These are phyloP conservation scores for Drosophila lutescens DNA, from an alignment of 2,888 invertebrate species.

Conservation along the genomic window DNA sequence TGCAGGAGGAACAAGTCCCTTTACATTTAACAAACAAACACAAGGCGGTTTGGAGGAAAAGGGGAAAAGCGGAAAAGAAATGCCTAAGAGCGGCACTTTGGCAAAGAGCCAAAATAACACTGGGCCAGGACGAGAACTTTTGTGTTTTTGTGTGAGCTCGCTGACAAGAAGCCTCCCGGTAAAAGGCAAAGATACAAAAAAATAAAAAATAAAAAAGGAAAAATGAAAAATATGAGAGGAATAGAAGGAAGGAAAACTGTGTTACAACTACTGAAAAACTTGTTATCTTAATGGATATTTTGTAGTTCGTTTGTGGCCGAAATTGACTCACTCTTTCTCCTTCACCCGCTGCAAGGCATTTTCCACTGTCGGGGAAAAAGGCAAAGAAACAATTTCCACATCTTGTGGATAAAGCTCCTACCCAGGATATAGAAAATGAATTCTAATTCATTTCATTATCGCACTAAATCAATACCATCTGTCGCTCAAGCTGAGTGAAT, in stretches of 20 bases:
- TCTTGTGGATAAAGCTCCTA: slow-evolving; percentile 4
- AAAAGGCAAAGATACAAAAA: slow-evolving; percentile 59
- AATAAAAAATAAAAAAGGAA: background rate
- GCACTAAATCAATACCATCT: slow-evolving; percentile 4
- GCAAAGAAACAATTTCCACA: slow-evolving; percentile 13
- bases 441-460: slow-evolving; percentile 16
- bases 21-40: slow-evolving; percentile 60
- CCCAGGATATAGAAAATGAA: slow-evolving; percentile 12
- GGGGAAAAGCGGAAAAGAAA: slow-evolving; percentile 42
- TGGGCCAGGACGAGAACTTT: slow-evolving; percentile 49
- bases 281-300: slow-evolving; percentile 78
- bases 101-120: slow-evolving; percentile 59
- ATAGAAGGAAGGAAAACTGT: slow-evolving; percentile 45
- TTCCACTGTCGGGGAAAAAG: background rate
- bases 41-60: background rate
- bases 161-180: slow-evolving; percentile 58
- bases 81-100: slow-evolving; percentile 77
- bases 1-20: slow-evolving; percentile 60
- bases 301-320: slow-evolving; percentile 76
- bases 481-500: background rate
- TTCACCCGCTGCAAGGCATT: slow-evolving; percentile 16
- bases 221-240: slow-evolving; percentile 9
- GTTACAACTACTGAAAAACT: slow-evolving; percentile 76
- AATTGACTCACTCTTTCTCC: slow-evolving; percentile 67
- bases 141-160: slow-evolving; percentile 39